These are phyloP conservation scores for Diplodus sargus DNA, from an alignment of 2,797 vertebrate genomes.

Conservation along the genomic window DNA sequence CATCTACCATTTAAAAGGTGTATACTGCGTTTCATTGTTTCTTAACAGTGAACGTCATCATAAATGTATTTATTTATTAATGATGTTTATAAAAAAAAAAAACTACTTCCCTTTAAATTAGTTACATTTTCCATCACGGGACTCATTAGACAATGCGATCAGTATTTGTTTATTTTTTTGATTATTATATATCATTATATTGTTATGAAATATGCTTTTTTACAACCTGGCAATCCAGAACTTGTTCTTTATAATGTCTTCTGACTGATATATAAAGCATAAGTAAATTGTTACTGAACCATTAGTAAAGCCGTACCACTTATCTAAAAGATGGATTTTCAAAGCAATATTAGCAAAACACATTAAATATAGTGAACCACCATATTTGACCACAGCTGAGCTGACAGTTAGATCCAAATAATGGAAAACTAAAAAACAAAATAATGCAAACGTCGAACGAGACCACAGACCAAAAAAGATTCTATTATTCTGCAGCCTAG, in stretches of 20 bases:
- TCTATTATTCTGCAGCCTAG: conserved; percentile 65
- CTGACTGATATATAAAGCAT: conserved; percentile 1
- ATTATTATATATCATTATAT: too few relatives aligned
- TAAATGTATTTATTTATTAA: too few relatives aligned
- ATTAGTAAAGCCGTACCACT: neutral
- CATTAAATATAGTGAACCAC: neutral
- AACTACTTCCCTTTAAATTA: too few relatives aligned
- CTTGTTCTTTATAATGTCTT: neutral
- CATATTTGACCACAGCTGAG: neutral
- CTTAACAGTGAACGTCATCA: too few relatives aligned
- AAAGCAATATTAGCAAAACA: neutral
- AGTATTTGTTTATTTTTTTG: neutral
- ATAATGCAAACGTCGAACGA: conserved; percentile 26
- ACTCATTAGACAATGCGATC: neutral
- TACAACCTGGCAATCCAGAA: neutral
- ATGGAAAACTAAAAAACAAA: conserved; percentile 8
- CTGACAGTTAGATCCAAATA: conserved; percentile 1
- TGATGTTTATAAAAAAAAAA: too few relatives aligned
- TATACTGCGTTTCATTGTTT: too few relatives aligned
- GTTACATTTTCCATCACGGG: too few relatives aligned
- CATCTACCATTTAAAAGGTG: too few relatives aligned
- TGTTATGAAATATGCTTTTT: neutral
- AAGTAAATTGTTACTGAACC: neutral
- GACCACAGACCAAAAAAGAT: conserved; percentile 27
- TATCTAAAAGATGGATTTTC: neutral